Evolutionary conservation across 2,797 vertebrate species (phyloP), one percentile per base, ranked within the genome.

Genomic region (Crossoptilon crossoptilon): DNA sequence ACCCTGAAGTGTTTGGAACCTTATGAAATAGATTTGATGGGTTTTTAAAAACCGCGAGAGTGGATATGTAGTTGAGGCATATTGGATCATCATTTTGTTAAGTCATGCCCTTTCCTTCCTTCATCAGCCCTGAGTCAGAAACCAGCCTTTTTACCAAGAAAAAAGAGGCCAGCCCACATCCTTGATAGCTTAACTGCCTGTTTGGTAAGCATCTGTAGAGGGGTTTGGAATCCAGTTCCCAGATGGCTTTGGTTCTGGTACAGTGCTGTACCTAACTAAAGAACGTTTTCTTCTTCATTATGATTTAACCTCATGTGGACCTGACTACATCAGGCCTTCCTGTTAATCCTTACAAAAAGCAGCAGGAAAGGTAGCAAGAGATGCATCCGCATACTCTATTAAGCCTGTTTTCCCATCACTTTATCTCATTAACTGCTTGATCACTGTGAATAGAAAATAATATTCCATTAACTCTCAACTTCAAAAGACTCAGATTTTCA

Each of bases 391-490:
- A 71, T 92, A 93, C 91, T 97, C 95, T 95, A 94, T 97, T 97
- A 97, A 96, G 91, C 84, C 85, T 84, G 67, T 96, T 95, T 97
- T 95, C 82, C 93, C 82, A 92, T 96, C 96, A 73, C 91, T 97
- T 97, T 96, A 96, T 97, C 96, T 98, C 97, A 97, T 98, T 97
- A 97, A 96, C 96, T 97, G 96, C 97, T 97, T 97, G 96, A 97
- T 97, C 95, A 96, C 84, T 97, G 93, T 96, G 95, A 97, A 96
- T 96, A 96, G 96, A 96, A 55, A 96, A 92, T 87, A 96, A 94
- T 95, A 95, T 96, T 96, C 95, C 94, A 94, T 97, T 98, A 97
- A 96, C 84, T 96, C 87, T 95, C 94, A 96, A 87, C 97, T 98
- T 98, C 97, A 98, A 97, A 98, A 90, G 85, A 88, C 88, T 95